A percentile compares a stretch with the other conserved stretches of the same genome.
Conservation (phyloP, 2,113 vertebrate genomes). For the Oncorhynchus gorbuscha region DNA sequence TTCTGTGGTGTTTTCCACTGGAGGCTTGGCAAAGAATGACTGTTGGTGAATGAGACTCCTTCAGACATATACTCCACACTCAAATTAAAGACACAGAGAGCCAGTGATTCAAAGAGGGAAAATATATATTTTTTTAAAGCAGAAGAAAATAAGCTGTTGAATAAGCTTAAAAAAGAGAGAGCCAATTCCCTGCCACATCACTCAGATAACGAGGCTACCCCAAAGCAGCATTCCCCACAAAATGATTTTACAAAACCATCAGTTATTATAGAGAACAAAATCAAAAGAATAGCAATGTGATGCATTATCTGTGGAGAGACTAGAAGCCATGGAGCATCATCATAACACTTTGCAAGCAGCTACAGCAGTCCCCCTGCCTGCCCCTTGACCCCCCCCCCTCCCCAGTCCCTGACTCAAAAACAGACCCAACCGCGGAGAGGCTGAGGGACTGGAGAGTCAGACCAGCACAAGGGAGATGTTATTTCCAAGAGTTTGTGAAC, state of each 20-base stretch:
- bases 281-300: not conserved
- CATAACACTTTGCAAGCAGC: conserved; percentile 15
- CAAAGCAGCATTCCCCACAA: conserved; percentile 3
- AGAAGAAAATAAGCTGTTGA: conserved; percentile 12
- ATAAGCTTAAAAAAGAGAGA: conserved; percentile 17
- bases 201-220: conserved; percentile 9
- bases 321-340: conserved; percentile 20
- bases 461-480: not conserved
- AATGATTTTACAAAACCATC: conserved; percentile 14
- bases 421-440: not conserved
- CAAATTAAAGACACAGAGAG: conserved; percentile 19
- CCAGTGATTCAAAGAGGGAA: conserved; percentile 23
- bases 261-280: conserved; percentile 35
- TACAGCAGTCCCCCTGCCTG: not conserved
- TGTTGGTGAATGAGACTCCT: not conserved
- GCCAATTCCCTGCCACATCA: not conserved
- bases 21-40: not conserved
- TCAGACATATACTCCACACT: not conserved
- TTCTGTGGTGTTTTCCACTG: conserved; percentile 22
- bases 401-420: not conserved
- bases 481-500: not conserved
- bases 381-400: not conserved
- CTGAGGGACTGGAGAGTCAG: not conserved
- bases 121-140: conserved; percentile 28
- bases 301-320: not conserved